Percentiles rank a stretch among this genome's conserved stretches.
These are phyloP conservation scores for Halictus ligatus DNA, from an alignment of 2,888 invertebrate genomes.

Conservation along the genomic window DNA sequence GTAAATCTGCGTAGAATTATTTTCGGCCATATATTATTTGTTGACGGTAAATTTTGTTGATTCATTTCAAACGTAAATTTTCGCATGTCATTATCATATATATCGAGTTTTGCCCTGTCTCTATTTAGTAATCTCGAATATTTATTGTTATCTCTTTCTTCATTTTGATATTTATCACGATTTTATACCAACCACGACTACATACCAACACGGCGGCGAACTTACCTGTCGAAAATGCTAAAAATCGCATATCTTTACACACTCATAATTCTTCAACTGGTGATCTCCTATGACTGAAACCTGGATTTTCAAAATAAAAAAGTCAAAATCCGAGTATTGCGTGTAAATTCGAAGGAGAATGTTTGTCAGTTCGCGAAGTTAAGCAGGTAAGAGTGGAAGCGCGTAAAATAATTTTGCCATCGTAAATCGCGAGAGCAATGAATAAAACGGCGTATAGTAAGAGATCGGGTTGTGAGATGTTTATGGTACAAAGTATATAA, in stretches of 20 bases:
- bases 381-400: not conserved
- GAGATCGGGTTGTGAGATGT: constrained; percentile 48
- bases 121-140: not conserved
- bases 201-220: too few relatives aligned
- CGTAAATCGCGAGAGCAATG: constrained; percentile 27
- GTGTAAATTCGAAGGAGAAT: not conserved
- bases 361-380: not conserved
- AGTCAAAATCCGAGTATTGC: too few relatives aligned
- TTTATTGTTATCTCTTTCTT: not conserved
- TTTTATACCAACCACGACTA: not conserved
- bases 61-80: not conserved
- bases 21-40: not conserved
- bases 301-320: too few relatives aligned
- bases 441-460: constrained; percentile 25
- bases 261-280: too few relatives aligned
- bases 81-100: not conserved
- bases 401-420: constrained; percentile 28
- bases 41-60: not conserved
- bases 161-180: not conserved
- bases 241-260: too few relatives aligned
- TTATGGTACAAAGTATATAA: constrained; percentile 50
- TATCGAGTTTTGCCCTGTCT: not conserved
- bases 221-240: too few relatives aligned
- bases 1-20: not conserved
- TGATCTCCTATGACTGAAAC: too few relatives aligned